Evolutionary conservation across 1,140 invertebrate genomes (phyloP).

Genomic region (Drosophila bifasciata): DNA sequence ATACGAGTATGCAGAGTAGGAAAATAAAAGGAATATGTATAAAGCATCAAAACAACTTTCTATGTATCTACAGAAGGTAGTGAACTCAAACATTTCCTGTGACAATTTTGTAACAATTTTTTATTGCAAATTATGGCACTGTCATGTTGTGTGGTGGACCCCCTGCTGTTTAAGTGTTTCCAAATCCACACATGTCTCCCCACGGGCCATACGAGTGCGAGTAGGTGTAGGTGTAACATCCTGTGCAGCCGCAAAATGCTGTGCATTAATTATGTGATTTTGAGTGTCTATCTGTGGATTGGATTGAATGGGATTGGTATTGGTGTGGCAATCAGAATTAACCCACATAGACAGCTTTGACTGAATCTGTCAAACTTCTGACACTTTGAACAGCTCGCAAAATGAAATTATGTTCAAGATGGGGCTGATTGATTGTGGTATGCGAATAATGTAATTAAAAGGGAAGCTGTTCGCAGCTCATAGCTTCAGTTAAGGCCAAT

Average conservation of each 20-base stretch:
- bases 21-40: too few relatives aligned
- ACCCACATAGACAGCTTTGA: slow-evolving; percentile 17
- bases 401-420: slow-evolving; percentile 35
- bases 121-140: slow-evolving; percentile 38
- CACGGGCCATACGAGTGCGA: slow-evolving; percentile 23
- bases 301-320: too few relatives aligned
- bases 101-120: slow-evolving; percentile 44
- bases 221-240: slow-evolving; percentile 41
- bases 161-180: slow-evolving; percentile 1
- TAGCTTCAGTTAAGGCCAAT: slow-evolving; percentile 17
- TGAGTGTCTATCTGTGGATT: slow-evolving; percentile 16
- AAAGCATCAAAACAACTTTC: slow-evolving; percentile 22
- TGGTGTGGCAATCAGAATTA: slow-evolving; percentile 7
- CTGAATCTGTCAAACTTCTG: slow-evolving; percentile 21
- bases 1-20: too few relatives aligned
- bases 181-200: slow-evolving; percentile 18
- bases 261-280: slow-evolving; percentile 54
- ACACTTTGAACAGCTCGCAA: slow-evolving; percentile 15
- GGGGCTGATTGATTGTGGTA: background rate
- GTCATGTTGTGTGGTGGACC: too few relatives aligned
- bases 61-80: slow-evolving; percentile 12
- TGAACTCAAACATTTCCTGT: background rate
- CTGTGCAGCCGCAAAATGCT: slow-evolving; percentile 29
- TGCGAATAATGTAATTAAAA: background rate
- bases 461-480: background rate